A percentile compares a stretch with the other conserved stretches of the same genome.
Evolutionary conservation across 1,140 invertebrate genomes (phyloP).

Genomic region (Lanistes nyassanus): DNA sequence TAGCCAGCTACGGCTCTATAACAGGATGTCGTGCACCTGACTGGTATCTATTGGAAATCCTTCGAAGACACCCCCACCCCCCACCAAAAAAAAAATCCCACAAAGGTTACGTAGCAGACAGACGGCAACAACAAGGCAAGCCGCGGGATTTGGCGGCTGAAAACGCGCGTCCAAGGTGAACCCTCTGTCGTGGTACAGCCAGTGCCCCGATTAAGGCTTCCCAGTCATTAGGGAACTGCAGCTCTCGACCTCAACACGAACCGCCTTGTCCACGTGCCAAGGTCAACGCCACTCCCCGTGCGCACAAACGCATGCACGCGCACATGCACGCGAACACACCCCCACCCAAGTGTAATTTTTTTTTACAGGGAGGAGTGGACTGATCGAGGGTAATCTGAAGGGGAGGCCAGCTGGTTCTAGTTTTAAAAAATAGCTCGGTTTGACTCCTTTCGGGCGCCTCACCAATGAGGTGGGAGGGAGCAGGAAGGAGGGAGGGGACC

Average conservation of each 20-base stretch:
- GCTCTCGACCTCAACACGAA: too few species aligned
- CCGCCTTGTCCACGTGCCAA: neutral
- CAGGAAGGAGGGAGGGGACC: neutral
- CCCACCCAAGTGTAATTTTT: neutral
- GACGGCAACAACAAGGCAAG: neutral
- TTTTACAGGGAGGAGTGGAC: neutral
- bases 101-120: too few species aligned
- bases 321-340: neutral
- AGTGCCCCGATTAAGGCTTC: too few species aligned
- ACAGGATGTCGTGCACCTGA: too few species aligned
- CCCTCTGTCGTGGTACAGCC: neutral
- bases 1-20: too few species aligned
- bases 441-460: neutral
- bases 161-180: neutral
- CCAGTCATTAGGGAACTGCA: too few species aligned
- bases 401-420: neutral
- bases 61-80: too few species aligned
- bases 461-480: neutral
- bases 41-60: too few species aligned
- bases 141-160: neutral
- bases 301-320: constrained; percentile 7
- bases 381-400: neutral
- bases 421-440: too few species aligned
- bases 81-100: too few species aligned
- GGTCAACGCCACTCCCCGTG: neutral